Percentiles rank a stretch among this genome's conserved stretches.
Conservation (phyloP, 2,888 invertebrate species). For the Mesorhabditis spiculigera region DNA sequence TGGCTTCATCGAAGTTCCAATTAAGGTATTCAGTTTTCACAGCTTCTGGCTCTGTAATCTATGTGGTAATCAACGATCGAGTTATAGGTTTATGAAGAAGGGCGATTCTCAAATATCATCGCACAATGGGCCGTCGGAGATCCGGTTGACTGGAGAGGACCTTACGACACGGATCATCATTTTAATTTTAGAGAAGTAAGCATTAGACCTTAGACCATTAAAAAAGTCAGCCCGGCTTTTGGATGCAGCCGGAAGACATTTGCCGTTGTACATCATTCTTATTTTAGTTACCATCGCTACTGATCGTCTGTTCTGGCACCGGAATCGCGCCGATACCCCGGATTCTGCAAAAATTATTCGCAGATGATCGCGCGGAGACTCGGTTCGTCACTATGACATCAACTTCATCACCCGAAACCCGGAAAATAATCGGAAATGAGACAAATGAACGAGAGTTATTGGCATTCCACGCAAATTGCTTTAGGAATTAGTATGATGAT, state of each 20-base stretch:
- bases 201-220: background rate
- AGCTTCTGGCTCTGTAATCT: slow-evolving; percentile 3
- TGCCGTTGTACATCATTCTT: background rate
- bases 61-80: background rate
- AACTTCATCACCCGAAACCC: background rate
- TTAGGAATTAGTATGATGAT: background rate
- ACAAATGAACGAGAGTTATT: background rate
- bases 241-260: background rate
- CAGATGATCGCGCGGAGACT: background rate
- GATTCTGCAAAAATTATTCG: background rate
- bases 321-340: slow-evolving; percentile 3
- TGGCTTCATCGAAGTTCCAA: background rate
- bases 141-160: slow-evolving; percentile 4
- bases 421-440: background rate
- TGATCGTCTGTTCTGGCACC: background rate
- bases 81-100: background rate
- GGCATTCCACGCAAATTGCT: background rate
- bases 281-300: slow-evolving; percentile 2
- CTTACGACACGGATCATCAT: background rate
- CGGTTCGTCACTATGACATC: background rate
- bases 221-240: too few relatives aligned
- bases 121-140: background rate
- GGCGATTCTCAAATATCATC: background rate
- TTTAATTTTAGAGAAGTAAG: background rate
- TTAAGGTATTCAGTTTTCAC: background rate